Conservation (phyloP, 2,113 vertebrate species). For the Apistogramma diplotaenia region DNA sequence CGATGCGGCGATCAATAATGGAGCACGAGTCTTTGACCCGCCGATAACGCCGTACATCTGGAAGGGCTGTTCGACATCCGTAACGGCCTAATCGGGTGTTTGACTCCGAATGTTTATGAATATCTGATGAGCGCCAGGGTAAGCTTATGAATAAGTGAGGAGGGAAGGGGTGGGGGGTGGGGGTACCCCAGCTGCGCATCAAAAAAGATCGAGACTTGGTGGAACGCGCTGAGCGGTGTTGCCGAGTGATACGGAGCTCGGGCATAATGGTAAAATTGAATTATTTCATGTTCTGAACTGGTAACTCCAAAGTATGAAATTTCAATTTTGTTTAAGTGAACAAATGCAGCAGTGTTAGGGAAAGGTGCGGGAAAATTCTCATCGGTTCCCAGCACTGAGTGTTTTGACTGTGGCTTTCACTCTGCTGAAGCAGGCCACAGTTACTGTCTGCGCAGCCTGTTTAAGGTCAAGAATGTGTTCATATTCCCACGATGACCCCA, state of each 20-base stretch:
- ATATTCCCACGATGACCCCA: conserved; percentile 9
- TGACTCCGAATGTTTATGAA: conserved; percentile 68
- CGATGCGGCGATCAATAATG: conserved; percentile 47
- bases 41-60: conserved; percentile 18
- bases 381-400: background rate
- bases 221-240: background rate
- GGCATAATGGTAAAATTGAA: background rate
- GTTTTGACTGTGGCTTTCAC: background rate
- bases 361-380: background rate
- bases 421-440: background rate
- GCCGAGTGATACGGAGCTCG: background rate
- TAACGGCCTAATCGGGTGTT: conserved; percentile 52
- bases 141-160: conserved; percentile 68
- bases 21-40: conserved; percentile 42
- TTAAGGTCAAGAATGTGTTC: conserved; percentile 11
- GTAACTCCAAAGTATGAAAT: background rate
- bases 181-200: conserved; percentile 46
- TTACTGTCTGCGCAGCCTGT: background rate
- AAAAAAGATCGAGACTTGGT: conserved; percentile 37
- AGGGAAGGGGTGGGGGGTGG: background rate
- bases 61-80: conserved; percentile 43
- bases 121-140: conserved; percentile 57
- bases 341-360: background rate
- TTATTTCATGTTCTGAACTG: background rate
- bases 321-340: background rate